These are phyloP conservation scores for Tortrix viridana DNA, from an alignment of 2,888 invertebrate genomes.

Conservation along the genomic window DNA sequence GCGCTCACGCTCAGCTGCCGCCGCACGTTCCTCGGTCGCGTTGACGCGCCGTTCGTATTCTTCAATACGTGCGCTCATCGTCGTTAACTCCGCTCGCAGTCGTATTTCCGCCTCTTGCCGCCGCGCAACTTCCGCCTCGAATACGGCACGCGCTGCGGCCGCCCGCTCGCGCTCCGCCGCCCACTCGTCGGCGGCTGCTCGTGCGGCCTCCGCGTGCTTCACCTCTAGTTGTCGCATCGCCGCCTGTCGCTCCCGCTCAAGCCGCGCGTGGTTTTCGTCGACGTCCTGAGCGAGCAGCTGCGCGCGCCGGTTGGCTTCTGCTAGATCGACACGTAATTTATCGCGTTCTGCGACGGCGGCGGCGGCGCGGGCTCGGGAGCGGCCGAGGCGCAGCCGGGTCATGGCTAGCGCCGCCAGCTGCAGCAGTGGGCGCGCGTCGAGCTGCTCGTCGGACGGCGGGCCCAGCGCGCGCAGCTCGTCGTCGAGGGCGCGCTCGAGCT, in stretches of 20 bases:
- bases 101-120: conserved; percentile 88
- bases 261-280: conserved; percentile 93
- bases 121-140: conserved; percentile 86
- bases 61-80: conserved; percentile 86
- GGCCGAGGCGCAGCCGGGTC: conserved; percentile 88
- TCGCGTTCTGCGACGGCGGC: conserved; percentile 89
- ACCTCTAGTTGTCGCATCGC: conserved; percentile 89
- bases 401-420: conserved; percentile 87
- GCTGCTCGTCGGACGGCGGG: conserved; percentile 42
- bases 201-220: conserved; percentile 90
- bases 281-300: conserved; percentile 94
- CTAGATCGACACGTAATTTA: conserved; percentile 90
- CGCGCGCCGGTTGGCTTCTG: conserved; percentile 92
- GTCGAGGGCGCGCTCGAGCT: conserved; percentile 87
- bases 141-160: conserved; percentile 80
- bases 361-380: conserved; percentile 89
- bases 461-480: conserved; percentile 81
- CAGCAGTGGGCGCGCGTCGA: conserved; percentile 60
- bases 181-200: conserved; percentile 87
- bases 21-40: conserved; percentile 85
- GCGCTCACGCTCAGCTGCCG: conserved; percentile 83
- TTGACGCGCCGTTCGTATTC: conserved; percentile 66
- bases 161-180: conserved; percentile 90
- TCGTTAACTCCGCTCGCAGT: conserved; percentile 85
- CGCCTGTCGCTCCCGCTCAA: conserved; percentile 90